Evolutionary conservation across 2,888 invertebrate genomes (phyloP), one percentile per base, ranked within the genome.

Genomic region (Oligia strigilis): DNA sequence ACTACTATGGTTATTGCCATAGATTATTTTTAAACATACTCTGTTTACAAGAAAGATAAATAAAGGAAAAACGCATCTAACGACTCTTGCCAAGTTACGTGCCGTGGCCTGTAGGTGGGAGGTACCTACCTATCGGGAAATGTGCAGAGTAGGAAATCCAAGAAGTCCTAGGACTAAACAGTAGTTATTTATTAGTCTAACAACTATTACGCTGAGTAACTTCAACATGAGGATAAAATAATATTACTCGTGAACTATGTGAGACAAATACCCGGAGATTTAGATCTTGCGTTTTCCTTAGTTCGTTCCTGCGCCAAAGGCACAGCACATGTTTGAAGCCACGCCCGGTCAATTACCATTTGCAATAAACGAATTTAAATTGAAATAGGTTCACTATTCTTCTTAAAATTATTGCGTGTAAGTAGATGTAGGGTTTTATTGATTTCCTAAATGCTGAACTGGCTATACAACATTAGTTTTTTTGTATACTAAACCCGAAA

Each of bases 111-210:
- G 29, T 29, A 29, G 29, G n/a, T n/a, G n/a, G n/a, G n/a, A n/a
- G n/a, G 29, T 29, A 29, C 29, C 29, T 78, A 6, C 5, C 40
- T 40, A 73, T 69, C 55, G 14, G 55, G 62, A 81, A 82, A 81
- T 75, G 79, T 83, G 85, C 79, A 80, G 58, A 81, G 85, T 72
- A 72, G 14, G 55, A 76, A 74, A 75, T 81, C 72, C 80, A 66
- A 84, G 65, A 80, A 71, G 75, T 78, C 43, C 77, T 84, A 81
- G 49, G 82, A 85, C 77, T 87, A 82, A 70, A 76, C 65, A 65
- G 77, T 72, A 52, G 49, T 9, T 43, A 52, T 46, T 64, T 77
- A 78, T 62, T 60, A 84, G 60, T 77, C 82, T 88, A 75, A 85
- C 77, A 77, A 77, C 71, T 79, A 87, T 75, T 75, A 87, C 78